Base-by-base conservation (phyloP, 2,113 vertebrate genomes). In the Anarhynchus alexandrinus region DNA sequence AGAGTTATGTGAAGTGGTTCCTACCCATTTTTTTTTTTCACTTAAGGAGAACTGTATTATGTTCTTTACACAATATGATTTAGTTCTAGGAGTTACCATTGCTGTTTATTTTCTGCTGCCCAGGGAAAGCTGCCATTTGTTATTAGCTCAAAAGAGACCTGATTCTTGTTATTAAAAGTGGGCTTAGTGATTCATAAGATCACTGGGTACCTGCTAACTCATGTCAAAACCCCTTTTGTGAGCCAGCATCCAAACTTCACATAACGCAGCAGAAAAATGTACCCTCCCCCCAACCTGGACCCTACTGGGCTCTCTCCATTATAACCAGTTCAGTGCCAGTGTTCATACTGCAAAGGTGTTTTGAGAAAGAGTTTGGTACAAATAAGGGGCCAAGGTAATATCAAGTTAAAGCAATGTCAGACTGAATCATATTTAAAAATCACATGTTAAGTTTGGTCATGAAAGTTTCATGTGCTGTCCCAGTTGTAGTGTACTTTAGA, bases 231-330 rank as follows among this genome's bases (percentile, higher is more conserved):
- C 29, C 14, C 26, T 82, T 70, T 14, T 27, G 21, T 74, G 64
- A 80, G 12, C 30, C 40, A 26, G 36, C 42, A 30, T 30, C 40
- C 3, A 1, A 45, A 70, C 21, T 34, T 65, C 8, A 51, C 14
- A 14, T 54, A 40, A 40, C 7, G 22, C 13, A 43, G n/a, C 49
- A 77, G 25, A 58, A 64, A 77, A 85, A 26, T 0, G 1, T 59
- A 29, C 34, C 13, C 5, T 77, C 15, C 19, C 10, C 2, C 5
- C 27, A n/a, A 4, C 16, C 23, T 14, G 0, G 36, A 21, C 27
- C 40, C 43, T 81, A 1, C 32, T 25, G 40, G 21, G 9, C 18
- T 5, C 47, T 65, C 22, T 16, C n/a, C 25, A 1, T 52, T 79
- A 47, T 15, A 47, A 47, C 11, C 34, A 43, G 15, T 65, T 85